Conservation (phyloP, 2,888 invertebrate species). For the Diabrotica balteata region DNA sequence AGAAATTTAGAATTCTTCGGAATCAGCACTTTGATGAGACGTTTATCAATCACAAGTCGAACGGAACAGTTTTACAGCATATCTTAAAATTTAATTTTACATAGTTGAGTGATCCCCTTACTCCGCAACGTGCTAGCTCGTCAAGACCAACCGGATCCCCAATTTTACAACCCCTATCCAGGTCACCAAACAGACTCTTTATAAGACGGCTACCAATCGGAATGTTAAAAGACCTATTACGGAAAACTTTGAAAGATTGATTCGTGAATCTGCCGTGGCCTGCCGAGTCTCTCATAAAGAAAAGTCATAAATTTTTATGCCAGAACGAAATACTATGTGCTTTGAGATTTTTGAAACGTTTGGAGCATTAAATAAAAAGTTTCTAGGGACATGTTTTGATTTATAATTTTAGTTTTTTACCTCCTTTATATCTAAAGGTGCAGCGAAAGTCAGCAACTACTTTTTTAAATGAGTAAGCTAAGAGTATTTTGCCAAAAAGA, state of each 20-base stretch:
- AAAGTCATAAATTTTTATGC: constrained; percentile 52
- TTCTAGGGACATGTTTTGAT: constrained; percentile 12
- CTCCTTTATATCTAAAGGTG: no score
- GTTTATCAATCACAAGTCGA: no score
- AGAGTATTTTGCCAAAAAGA: no score
- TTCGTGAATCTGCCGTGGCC: constrained; percentile 36
- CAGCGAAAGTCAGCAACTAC: no score
- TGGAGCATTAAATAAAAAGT: constrained; percentile 44
- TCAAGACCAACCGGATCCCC: constrained; percentile 11
- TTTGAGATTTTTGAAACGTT: constrained; percentile 46
- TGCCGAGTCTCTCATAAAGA: constrained; percentile 40
- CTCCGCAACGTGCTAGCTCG: constrained; percentile 6
- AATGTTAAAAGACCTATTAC: constrained; percentile 36
- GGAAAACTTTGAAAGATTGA: constrained; percentile 42
- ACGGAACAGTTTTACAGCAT: no score
- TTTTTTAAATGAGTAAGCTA: no score
- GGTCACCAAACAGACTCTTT: constrained; percentile 34
- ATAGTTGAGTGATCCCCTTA: constrained; percentile 17
- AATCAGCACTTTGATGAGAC: no score
- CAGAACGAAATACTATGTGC: constrained; percentile 41
- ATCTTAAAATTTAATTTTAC: constrained; percentile 16
- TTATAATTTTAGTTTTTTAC: constrained; percentile 20
- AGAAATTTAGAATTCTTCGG: no score
- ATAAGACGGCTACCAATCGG: constrained; percentile 32
- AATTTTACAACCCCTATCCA: constrained; percentile 37